A percentile compares a stretch with the other conserved stretches of the same genome.
These are phyloP conservation scores for Hyposmocoma kahamanoa DNA, from an alignment of 1,140 invertebrate genomes.

Conservation along the genomic window DNA sequence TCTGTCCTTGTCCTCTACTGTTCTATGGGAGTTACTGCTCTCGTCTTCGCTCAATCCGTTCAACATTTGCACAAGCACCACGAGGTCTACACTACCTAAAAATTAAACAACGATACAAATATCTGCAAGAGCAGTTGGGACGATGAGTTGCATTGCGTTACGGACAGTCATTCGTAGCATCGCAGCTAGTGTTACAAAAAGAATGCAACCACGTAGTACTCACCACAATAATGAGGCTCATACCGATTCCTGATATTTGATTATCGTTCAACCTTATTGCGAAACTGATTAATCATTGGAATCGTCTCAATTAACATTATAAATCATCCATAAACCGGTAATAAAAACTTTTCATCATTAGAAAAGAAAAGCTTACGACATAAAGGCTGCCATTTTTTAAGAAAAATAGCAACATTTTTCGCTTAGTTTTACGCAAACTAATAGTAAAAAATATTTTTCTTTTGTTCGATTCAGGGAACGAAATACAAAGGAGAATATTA, in stretches of 20 bases:
- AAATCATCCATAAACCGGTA: slow-evolving; percentile 43
- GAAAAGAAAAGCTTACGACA: slow-evolving; percentile 71
- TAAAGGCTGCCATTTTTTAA: slow-evolving; percentile 70
- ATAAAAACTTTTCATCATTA: slow-evolving; percentile 59
- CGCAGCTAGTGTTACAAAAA: slow-evolving; percentile 44
- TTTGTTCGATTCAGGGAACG: too few relatives aligned
- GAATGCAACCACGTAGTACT: slow-evolving; percentile 67
- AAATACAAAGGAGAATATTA: too few relatives aligned
- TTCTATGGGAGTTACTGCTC: slow-evolving; percentile 34
- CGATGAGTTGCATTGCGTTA: too few relatives aligned
- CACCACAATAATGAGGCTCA: slow-evolving; percentile 51
- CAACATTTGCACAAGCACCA: slow-evolving; percentile 45
- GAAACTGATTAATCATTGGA: slow-evolving; percentile 33
- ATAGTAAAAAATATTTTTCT: not conserved
- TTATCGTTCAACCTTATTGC: slow-evolving; percentile 35
- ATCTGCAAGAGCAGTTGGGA: too few relatives aligned
- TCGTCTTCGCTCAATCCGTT: slow-evolving; percentile 39
- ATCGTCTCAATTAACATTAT: slow-evolving; percentile 51
- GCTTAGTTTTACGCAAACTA: slow-evolving; percentile 8
- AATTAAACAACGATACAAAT: too few relatives aligned
- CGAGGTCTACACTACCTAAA: slow-evolving; percentile 45
- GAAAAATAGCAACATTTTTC: slow-evolving; percentile 63
- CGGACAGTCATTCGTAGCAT: slow-evolving; percentile 35
- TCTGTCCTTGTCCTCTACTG: slow-evolving; percentile 38
- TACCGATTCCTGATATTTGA: slow-evolving; percentile 34